Evolutionary conservation across 1,140 invertebrate genomes (phyloP), one percentile per base, ranked within the genome.

Genomic region (Orius insidiosus): DNA sequence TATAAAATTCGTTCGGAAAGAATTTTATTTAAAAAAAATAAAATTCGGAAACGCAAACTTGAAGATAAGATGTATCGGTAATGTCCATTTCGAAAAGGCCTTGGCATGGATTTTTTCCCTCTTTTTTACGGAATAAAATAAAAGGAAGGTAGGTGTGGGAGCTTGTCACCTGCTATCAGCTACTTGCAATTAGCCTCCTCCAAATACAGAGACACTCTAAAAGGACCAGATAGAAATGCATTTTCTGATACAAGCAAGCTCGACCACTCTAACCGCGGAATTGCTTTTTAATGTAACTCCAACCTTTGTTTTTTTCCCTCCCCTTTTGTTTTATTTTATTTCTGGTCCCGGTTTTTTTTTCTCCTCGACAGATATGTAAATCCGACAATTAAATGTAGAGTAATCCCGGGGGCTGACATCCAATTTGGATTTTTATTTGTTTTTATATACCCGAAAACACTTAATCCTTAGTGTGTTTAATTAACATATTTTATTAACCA

Each of bases 351-450:
- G n/a, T 36, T 36, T 15, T 36, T 36, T 36, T 15, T 36, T 6
- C n/a, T n/a, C n/a, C 8, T 14, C 36, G 5, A 18, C 4, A n/a
- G 35, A 15, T 40, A 40, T 40, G 38, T 18, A 40, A 40, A 40
- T 40, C 38, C 16, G 13, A 40, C 38, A 40, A 40, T 40, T 40
- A 40, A 40, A 40, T 15, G 13, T 40, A 18, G 38, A 15, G 38
- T 40, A 40, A 40, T 40, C 38, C 36, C 16, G 11, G 38, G 10
- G 16, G 38, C 38, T 40, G 38, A 40, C 38, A 18, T 40, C 38
- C 14, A 40, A 40, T 40, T 24, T 38, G 36, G 14, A 38, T 14
- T 38, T 14, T 38, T 38, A 14, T 40, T 40, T 40, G 38, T 40
- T 40, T 40, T 40, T 18, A 6, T 14, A 18, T n/a, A 40, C 5